Evolutionary conservation across 1,140 invertebrate genomes (phyloP), one percentile per base, ranked within the genome.

Genomic region (Lepidotrigona ventralis): DNA sequence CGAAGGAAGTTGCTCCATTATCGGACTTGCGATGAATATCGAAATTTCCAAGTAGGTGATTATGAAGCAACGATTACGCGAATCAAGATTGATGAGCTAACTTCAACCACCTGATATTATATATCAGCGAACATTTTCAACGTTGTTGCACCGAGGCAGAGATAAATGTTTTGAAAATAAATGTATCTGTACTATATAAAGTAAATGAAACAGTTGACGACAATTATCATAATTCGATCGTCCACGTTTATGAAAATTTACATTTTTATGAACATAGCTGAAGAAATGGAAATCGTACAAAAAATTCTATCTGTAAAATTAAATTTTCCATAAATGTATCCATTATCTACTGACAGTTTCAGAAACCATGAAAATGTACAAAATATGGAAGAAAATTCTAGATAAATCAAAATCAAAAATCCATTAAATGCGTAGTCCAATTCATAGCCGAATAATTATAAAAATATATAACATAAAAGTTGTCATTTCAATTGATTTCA

Each of bases 1-100:
- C 12, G 15, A 60, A n/a, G 71, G 70, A 29, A 77, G 21, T 69
- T 26, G 63, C 19, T 60, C 73, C 71, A 46, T 75, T 68, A 82
- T 77, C 64, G 23, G 53, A 23, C 39, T 33, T 60, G 12, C 17
- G 51, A 69, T 39, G 74, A 79, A 83, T 79, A 76, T 84, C 51
- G 60, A 72, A 63, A 85, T 87, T 39, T 58, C 53, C 46, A 23
- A 46, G 60, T 2, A 26, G 76, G 29, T 64, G 81, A 26, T 54
- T 85, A 56, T 29, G 64, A 69, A 87, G 19, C 74, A 80, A 64
- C 63, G 81, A 77, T 84, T 81, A 64, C 75, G 60, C 33, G 58
- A 58, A 83, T 79, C 70, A 64, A 51, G 39, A 63, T 19, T 39
- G 70, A 72, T 17, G 58, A 72, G 63, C 21, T 81, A 69, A 63